Evolutionary conservation across 2,113 vertebrate genomes (phyloP).

Genomic region (Podocnemis expansa): DNA sequence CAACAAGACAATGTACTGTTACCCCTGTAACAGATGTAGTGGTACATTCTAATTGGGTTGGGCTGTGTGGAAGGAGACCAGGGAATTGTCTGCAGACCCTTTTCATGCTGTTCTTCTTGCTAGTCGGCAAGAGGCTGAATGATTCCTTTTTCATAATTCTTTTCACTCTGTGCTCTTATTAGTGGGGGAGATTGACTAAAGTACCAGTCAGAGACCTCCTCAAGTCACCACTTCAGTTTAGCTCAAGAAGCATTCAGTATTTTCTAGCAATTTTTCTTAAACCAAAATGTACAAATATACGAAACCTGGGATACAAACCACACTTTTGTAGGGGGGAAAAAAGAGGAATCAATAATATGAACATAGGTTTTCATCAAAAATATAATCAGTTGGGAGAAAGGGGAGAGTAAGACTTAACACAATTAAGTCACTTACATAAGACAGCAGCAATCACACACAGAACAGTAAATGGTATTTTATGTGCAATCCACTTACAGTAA

Average conservation of each 20-base stretch:
- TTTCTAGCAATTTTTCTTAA: not conserved
- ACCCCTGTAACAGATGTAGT: not conserved
- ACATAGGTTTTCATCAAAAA: not conserved
- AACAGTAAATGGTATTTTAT: not conserved
- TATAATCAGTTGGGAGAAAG: not conserved
- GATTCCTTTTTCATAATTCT: fast-evolving
- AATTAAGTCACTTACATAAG: not conserved
- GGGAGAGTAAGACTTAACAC: no score
- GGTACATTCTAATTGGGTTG: not conserved
- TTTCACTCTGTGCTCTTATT: fast-evolving
- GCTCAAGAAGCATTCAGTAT: not conserved
- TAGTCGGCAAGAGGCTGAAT: not conserved
- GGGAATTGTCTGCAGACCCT: no score
- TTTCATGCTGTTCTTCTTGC: not conserved
- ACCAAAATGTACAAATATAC: not conserved
- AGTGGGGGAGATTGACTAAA: not conserved
- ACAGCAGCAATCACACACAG: fast-evolving
- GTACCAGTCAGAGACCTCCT: fast-evolving
- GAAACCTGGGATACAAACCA: not conserved
- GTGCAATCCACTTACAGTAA: not conserved
- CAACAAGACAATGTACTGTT: conserved; percentile 41
- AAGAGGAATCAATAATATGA: not conserved
- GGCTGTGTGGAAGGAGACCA: not conserved
- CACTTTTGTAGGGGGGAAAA: not conserved
- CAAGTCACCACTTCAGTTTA: not conserved